Base-by-base conservation (phyloP, 2,797 vertebrate genomes). In the Danionella dracula region DNA sequence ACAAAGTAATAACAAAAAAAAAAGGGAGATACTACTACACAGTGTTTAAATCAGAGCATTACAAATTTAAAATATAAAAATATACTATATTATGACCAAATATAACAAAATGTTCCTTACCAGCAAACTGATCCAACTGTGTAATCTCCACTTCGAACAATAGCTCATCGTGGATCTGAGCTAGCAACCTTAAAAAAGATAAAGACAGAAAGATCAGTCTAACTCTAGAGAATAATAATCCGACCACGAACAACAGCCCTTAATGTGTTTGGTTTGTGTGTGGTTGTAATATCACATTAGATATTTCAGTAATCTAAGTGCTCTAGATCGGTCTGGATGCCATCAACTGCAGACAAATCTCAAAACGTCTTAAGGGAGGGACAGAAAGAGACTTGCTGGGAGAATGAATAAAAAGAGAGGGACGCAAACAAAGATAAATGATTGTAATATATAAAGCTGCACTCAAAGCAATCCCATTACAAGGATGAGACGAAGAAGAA, bases 91-190 rank as follows among this genome's bases (percentile, higher is more conserved):
- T n/a, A n/a, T n/a, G n/a, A 3, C 23, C 23, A 3, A 27, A 27
- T 27, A 27, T 6, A 32, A n/a, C 19, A 1, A 16, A 10, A n/a
- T 53, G 11, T 31, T 27, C 34, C 65, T 81, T 70, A 95, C 95
- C 92, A 86, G 93, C 88, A 81, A 94, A 92, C 65, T 89, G 81
- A 1, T 88, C 73, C 16, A 94, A 55, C 79, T 96, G 92, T 0
- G 88, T 72, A 58, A 93, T 90, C 75, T 93, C 90, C 70, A 97
- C 95, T 73, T 98, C 94, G 74, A 93, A 97, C 15, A 97, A 83
- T 19, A 97, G 86, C 74, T 97, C 94, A 1, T 97, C 94, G 0
- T 97, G 94, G 65, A 98, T 93, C 74, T 98, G 95, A 19, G 95
- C 93, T 4, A 95, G 78, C 76, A 97, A 79, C 78, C 95, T 96